Conservation (phyloP, 2,888 invertebrate species). For the Oasisia sp. region DNA sequence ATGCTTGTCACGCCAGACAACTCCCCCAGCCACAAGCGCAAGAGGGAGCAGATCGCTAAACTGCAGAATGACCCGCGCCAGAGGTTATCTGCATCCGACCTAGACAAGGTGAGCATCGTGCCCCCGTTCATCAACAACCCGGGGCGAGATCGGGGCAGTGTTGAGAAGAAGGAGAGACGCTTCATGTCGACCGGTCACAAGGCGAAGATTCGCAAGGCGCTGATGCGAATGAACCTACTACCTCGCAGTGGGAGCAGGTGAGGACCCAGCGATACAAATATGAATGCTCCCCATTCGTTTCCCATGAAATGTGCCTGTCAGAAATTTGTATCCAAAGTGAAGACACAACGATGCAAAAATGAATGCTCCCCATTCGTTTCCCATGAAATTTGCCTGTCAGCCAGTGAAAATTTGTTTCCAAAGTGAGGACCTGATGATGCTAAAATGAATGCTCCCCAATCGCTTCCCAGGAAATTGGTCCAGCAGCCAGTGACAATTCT, state of each 20-base stretch:
- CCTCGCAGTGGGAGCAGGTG: constrained; percentile 51
- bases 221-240: constrained; percentile 81
- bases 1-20: constrained; percentile 82
- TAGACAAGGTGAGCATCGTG: constrained; percentile 33
- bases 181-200: constrained; percentile 85
- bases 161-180: constrained; percentile 52
- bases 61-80: constrained; percentile 78
- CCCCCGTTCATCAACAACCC: constrained; percentile 35
- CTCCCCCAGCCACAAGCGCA: constrained; percentile 72
- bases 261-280: constrained; percentile 26
- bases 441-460: background rate
- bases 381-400: too few relatives aligned
- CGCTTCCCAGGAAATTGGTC: too few relatives aligned
- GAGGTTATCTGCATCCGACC: constrained; percentile 75
- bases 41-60: constrained; percentile 75
- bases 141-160: constrained; percentile 58
- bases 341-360: constrained; percentile 26
- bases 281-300: background rate
- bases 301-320: too few relatives aligned
- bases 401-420: too few relatives aligned
- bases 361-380: background rate
- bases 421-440: constrained; percentile 42
- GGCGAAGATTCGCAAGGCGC: constrained; percentile 85
- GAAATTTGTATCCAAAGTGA: too few relatives aligned
- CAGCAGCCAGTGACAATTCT: too few relatives aligned